Base-by-base conservation (phyloP, 23 tunicate genomes). In the Styela clava region DNA sequence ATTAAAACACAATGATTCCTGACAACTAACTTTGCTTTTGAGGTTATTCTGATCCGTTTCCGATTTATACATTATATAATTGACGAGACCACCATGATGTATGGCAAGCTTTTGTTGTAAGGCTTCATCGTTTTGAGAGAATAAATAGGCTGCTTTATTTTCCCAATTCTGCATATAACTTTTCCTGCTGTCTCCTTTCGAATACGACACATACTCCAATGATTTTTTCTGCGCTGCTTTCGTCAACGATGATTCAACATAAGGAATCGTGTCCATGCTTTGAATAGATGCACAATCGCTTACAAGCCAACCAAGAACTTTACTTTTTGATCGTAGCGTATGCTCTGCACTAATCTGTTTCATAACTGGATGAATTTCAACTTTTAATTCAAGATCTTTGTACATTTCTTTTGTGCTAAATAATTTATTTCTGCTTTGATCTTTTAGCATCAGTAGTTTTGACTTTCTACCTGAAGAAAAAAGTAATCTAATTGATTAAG, bases 341-440 rank as follows among this genome's bases (percentile, higher is more conserved):
- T 76, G 52, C 27, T 52, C 81, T 1, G 64, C n/a, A 20, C 31
- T 76, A 26, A 34, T 44, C 31, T 76, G 81, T 22, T 29, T 24
- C 81, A 76, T 76, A 18, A 76, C 31, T 26, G 81, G 81, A 29
- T 76, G 65, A 44, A 29, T 25, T 29, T 67, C 71, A 18, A 67
- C 71, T 25, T 67, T 27, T 24, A 67, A 67, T 44, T 44, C 56
- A 44, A 44, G 56, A 12, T 44, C 56, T 44, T 44, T 44, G 12
- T 44, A 44, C 12, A 44, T 5, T 44, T 44, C 56, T 12, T 12
- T 12, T 44, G 56, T 44, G 12, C 56, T 44, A 44, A 44, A 44
- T 12, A 44, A 44, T 44, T 44, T 44, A 44, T 12, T 12, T 7
- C 56, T 44, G 56, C 12, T 44, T 12, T 44, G 56, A 44, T 44